These are phyloP conservation scores for Calliphora vomitoria DNA, from an alignment of 2,888 invertebrate genomes.

Conservation along the genomic window DNA sequence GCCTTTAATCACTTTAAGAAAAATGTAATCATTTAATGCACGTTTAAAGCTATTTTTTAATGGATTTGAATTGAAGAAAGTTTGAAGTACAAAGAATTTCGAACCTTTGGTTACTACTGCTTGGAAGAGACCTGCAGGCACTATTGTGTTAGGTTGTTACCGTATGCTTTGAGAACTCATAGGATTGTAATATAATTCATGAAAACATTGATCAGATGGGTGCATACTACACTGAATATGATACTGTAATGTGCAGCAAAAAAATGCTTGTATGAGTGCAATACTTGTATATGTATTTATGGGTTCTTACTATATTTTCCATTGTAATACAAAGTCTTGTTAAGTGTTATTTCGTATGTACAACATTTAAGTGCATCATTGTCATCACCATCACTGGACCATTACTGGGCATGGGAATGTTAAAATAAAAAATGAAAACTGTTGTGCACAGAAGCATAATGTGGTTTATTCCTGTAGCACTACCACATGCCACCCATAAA, in stretches of 20 bases:
- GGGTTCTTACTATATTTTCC: not conserved
- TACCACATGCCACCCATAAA: not conserved
- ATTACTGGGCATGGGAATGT: not conserved
- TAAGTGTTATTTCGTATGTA: not conserved
- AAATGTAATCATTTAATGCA: too few species aligned
- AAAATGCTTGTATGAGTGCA: not conserved
- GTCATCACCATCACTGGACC: not conserved
- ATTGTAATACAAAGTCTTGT: slow-evolving; percentile 22
- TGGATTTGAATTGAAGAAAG: too few species aligned
- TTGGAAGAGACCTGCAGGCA: too few species aligned
- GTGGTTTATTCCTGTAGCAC: not conserved
- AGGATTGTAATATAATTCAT: too few species aligned
- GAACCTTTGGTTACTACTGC: too few species aligned
- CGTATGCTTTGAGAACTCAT: too few species aligned
- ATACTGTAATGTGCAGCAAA: not conserved
- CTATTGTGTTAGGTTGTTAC: too few species aligned
- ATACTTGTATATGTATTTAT: not conserved
- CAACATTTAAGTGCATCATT: slow-evolving; percentile 13
- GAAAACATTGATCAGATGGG: not conserved
- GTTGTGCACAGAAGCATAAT: slow-evolving; percentile 11
- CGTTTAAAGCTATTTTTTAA: too few species aligned
- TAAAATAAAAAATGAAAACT: not conserved
- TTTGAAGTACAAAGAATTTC: too few species aligned
- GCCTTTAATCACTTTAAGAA: too few species aligned
- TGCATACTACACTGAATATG: not conserved